Percentiles rank a stretch among this genome's conserved stretches.
Evolutionary conservation across 64 coral and sea anemone species (phyloP).

Genomic region (Cladopsammia gracilis): DNA sequence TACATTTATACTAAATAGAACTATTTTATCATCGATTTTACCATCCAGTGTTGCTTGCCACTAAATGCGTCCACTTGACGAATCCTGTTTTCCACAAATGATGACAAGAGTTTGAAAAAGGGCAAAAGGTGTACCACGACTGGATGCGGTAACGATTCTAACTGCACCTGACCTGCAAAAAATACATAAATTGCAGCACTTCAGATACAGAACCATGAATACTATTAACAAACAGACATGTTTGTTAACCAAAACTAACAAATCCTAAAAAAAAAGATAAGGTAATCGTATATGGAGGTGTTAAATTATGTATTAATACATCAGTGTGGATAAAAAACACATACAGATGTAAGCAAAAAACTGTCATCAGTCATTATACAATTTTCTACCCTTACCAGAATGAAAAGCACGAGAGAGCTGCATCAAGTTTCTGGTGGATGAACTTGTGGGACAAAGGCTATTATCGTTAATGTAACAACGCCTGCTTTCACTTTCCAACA

Average conservation of each 20-base stretch:
- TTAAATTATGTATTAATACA: too few relatives aligned
- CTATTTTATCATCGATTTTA: neutral
- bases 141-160: slow-evolving; percentile 56
- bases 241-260: too few relatives aligned
- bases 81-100: neutral
- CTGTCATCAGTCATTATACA: neutral
- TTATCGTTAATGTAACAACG: neutral
- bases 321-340: neutral
- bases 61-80: neutral
- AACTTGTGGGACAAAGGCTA: neutral
- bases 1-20: neutral
- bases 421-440: neutral
- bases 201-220: neutral
- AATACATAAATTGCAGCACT: neutral
- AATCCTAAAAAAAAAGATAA: too few relatives aligned
- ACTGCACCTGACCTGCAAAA: slow-evolving; percentile 35
- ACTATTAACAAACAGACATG: too few relatives aligned
- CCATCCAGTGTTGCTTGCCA: slow-evolving; percentile 32
- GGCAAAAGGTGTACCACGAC: slow-evolving; percentile 59
- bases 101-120: slow-evolving; percentile 40
- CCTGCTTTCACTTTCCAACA: neutral
- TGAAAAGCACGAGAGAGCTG: slow-evolving; percentile 44
- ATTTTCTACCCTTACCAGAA: slow-evolving; percentile 13
- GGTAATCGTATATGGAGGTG: too few relatives aligned
- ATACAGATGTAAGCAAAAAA: neutral